phyloP scores from a whole-genome alignment of 1,140 invertebrate genomes.

The Olivierus martensii region DNA sequence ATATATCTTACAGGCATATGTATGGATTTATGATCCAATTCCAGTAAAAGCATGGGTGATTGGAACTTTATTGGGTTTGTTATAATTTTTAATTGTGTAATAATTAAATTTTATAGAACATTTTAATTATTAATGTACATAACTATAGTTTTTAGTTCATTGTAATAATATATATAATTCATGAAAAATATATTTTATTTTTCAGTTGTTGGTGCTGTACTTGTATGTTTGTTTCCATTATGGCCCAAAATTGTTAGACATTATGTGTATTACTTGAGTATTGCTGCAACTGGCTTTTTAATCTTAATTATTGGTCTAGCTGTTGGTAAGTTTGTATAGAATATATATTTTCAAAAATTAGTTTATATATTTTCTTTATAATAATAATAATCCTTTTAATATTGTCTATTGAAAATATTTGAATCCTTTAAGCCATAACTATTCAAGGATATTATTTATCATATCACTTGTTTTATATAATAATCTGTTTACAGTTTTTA shows the following conservation, averaged over 20 bases:
- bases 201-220: constrained; percentile 76
- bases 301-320: constrained; percentile 82
- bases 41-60: constrained; percentile 93
- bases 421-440: no score
- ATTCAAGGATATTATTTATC: no score
- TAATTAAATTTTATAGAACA: neutral
- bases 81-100: neutral
- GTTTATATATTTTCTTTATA: no score
- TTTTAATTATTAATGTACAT: neutral
- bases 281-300: constrained; percentile 85
- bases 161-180: neutral
- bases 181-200: constrained; percentile 1
- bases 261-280: constrained; percentile 92
- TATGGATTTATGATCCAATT: constrained; percentile 98
- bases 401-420: no score
- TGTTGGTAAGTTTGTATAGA: constrained; percentile 44
- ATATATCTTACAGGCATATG: constrained; percentile 64
- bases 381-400: no score
- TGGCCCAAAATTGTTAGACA: constrained; percentile 90
- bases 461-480: no score
- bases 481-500: no score
- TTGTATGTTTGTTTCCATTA: constrained; percentile 92
- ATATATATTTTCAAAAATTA: no score
- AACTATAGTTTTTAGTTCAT: neutral
- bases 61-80: constrained; percentile 57